phyloP scores from a whole-genome alignment of 2,888 invertebrate species.

The Allophyes oxyacanthae region DNA sequence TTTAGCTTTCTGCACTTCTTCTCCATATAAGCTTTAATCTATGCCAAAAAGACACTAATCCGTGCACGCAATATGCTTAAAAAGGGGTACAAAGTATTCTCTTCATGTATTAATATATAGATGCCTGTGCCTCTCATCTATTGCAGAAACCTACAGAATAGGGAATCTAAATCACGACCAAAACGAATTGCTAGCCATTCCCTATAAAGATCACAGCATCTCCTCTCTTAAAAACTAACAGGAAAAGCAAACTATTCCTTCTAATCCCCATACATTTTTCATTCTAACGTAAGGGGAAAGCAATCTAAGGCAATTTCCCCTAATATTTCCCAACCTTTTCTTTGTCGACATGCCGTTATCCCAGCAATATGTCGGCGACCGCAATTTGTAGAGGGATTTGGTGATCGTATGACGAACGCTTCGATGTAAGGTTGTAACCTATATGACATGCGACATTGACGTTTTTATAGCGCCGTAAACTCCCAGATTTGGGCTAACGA shows the following conservation, averaged over 20 bases:
- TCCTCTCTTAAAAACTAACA: conserved; percentile 26
- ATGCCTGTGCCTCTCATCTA: too few species aligned
- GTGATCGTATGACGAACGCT: conserved; percentile 43
- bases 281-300: conserved; percentile 13
- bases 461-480: conserved; percentile 43
- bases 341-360: conserved; percentile 45
- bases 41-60: too few species aligned
- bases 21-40: too few species aligned
- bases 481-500: conserved; percentile 23
- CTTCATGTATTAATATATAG: too few species aligned
- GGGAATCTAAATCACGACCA: neutral
- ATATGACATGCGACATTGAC: conserved; percentile 19
- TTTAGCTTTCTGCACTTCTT: too few species aligned
- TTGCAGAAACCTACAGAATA: too few species aligned
- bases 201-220: neutral
- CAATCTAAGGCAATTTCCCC: conserved; percentile 48
- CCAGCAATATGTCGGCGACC: conserved; percentile 39
- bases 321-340: conserved; percentile 42
- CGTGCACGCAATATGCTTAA: too few species aligned
- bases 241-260: conserved; percentile 26
- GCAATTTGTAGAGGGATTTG: conserved; percentile 45
- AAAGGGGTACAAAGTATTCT: too few species aligned
- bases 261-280: conserved; percentile 38
- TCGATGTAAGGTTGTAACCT: conserved; percentile 8
- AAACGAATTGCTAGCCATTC: too few species aligned